Base-by-base conservation (phyloP, 2,888 invertebrate genomes). In the Ichneumoninae sp. region DNA sequence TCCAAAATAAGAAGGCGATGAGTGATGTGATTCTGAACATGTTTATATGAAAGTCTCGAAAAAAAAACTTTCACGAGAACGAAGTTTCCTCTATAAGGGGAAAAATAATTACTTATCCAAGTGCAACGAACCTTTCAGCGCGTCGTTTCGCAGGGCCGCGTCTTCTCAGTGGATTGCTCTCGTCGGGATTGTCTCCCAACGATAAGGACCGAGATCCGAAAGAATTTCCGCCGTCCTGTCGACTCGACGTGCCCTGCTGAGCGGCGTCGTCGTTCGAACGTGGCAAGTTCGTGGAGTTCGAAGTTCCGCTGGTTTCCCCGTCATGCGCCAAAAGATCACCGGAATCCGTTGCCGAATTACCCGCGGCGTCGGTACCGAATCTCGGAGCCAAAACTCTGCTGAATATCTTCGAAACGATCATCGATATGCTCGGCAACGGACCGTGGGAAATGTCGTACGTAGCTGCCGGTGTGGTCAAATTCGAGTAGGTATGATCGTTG, bases 401-500 rank as follows among this genome's bases (percentile, higher is more conserved):
- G 1, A 57, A 36, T 30, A 66, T 3, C 1, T 71, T 60, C 83
- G 50, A 89, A 81, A 75, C 88, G 85, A 4, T 88, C 88, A 8
- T 87, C 87, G 88, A 88, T 70, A 89, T 88, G 66, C 87, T 90
- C 1, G 89, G 89, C 16, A 89, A 66, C 57, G 86, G 89, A 50
- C 81, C 70, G 22, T 85, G 87, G 3, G 63, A 71, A 63, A 69
- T 22, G 16, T 69, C 44, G 79, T 52, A 71, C 1, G 70, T 44
- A 19, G 73, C 47, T n/a, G 76, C 22, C 2, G 40, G 68, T 8
- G 60, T 77, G 10, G 84, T 83, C 54, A 88, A 40, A 82, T 90
- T 90, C 2, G 91, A 91, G 73, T 91, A 91, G 0, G 91, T 92
- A 54, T 91, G 92, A 88, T 92, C 91, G 65, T 86, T 86, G 40